These are phyloP conservation scores for Plotosus lineatus DNA, from an alignment of 2,113 vertebrate genomes.

Conservation along the genomic window DNA sequence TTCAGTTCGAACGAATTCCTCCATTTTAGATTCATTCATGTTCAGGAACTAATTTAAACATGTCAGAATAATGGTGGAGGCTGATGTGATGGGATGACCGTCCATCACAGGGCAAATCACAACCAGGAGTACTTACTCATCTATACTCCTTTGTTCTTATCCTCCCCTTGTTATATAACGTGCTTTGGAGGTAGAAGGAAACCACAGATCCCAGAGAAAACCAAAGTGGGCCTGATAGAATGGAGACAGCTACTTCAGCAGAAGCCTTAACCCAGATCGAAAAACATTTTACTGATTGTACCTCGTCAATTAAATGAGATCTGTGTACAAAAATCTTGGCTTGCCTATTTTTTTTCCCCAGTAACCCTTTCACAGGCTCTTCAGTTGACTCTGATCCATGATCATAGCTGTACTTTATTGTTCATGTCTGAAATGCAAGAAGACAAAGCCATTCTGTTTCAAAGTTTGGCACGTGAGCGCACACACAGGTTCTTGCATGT, in stretches of 20 bases:
- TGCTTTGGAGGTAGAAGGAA: background rate
- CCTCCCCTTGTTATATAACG: background rate
- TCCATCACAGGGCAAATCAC: background rate
- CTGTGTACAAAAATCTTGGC: background rate
- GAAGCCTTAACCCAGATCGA: background rate
- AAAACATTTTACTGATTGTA: background rate
- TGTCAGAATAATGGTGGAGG: background rate
- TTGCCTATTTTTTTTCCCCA: background rate
- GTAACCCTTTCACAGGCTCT: background rate
- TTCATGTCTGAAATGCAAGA: background rate
- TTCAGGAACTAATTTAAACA: background rate
- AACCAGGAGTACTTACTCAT: background rate
- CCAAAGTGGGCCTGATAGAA: background rate
- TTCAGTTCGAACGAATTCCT: background rate
- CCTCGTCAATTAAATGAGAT: background rate
- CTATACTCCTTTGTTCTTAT: background rate
- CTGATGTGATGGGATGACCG: background rate
- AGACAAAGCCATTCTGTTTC: background rate
- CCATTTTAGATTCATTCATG: background rate
- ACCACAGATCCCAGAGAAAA: background rate
- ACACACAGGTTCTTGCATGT: constrained; percentile 44
- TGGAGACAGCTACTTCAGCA: background rate
- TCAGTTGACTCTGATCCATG: background rate
- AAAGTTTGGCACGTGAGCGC: constrained; percentile 6
- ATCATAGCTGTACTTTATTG: background rate